phyloP scores from a whole-genome alignment of 2,797 vertebrate species.

The Pagetopsis macropterus region DNA sequence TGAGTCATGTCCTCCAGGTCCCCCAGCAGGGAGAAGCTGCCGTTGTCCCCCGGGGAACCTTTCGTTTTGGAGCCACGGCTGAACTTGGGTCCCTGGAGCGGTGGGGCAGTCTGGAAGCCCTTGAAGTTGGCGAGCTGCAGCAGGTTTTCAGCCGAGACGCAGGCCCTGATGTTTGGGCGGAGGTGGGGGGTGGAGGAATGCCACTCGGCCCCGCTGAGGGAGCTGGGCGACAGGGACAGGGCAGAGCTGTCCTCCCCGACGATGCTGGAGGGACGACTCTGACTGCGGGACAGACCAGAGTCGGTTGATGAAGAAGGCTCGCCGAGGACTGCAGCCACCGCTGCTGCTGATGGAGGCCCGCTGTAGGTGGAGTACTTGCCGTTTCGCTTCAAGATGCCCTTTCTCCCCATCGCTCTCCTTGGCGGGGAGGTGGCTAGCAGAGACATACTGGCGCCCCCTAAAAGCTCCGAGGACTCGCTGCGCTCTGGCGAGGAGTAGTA shows the following conservation, averaged over 20 bases:
- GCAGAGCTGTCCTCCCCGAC: conserved; percentile 91
- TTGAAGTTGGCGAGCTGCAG: conserved; percentile 95
- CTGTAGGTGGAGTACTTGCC: conserved; percentile 93
- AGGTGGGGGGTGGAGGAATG: conserved; percentile 86
- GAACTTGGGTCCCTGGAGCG: conserved; percentile 91
- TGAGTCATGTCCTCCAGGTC: conserved; percentile 99
- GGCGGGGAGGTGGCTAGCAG: conserved; percentile 82
- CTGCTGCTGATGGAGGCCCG: conserved; percentile 67
- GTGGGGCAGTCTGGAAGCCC: conserved; percentile 89
- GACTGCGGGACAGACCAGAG: conserved; percentile 91
- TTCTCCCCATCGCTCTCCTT: conserved; percentile 87
- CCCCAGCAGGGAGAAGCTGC: conserved; percentile 96
- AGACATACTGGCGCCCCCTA: conserved; percentile 83
- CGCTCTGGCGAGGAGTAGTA: conserved; percentile 98
- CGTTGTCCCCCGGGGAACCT: conserved; percentile 93
- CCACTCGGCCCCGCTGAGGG: conserved; percentile 91
- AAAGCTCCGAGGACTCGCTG: conserved; percentile 94
- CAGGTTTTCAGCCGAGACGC: conserved; percentile 95
- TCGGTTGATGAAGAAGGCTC: conserved; percentile 81
- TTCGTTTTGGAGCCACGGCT: conserved; percentile 83
- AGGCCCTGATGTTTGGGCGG: conserved; percentile 91
- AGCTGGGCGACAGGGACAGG: conserved; percentile 88
- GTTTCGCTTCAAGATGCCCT: conserved; percentile 96
- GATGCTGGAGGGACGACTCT: conserved; percentile 94
- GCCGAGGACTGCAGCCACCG: conserved; percentile 74